A percentile compares a stretch with the other conserved stretches of the same genome.
phyloP scores from a whole-genome alignment of 2,113 vertebrate species.

The Cygnus atratus region DNA sequence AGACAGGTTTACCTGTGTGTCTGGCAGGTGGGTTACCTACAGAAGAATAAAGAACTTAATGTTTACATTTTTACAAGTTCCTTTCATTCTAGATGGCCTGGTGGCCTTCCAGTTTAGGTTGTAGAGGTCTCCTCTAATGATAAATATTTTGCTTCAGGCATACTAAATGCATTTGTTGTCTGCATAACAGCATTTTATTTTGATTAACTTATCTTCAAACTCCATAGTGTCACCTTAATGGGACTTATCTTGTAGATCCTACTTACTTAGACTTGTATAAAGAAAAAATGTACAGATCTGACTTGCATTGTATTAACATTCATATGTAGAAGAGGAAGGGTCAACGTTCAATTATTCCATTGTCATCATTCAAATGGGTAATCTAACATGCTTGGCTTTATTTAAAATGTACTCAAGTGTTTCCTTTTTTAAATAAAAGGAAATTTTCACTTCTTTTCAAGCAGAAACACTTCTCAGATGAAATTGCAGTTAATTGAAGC shows the following conservation, averaged over 20 bases:
- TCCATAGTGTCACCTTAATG: not conserved
- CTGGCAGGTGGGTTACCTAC: not conserved
- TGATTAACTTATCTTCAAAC: not conserved
- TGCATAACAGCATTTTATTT: not conserved
- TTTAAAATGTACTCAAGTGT: not conserved
- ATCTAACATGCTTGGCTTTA: not conserved
- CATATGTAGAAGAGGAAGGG: not conserved
- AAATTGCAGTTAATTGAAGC: constrained; percentile 34
- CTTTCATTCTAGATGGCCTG: not conserved
- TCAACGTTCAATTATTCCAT: not conserved
- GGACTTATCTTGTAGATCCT: not conserved
- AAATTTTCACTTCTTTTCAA: not conserved
- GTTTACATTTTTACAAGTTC: not conserved
- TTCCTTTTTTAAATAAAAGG: not conserved
- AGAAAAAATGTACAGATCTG: not conserved
- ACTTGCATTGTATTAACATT: not conserved
- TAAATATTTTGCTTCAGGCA: not conserved
- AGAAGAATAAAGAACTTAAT: not conserved
- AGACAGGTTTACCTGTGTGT: not conserved
- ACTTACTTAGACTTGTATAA: not conserved
- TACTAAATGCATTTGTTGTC: not conserved
- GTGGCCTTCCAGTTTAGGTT: not conserved
- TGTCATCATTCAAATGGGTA: not conserved
- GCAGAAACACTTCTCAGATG: not conserved
- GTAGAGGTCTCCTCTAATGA: not conserved